Evolutionary conservation across 1,140 invertebrate genomes (phyloP).

Genomic region (Andricus grossulariae): DNA sequence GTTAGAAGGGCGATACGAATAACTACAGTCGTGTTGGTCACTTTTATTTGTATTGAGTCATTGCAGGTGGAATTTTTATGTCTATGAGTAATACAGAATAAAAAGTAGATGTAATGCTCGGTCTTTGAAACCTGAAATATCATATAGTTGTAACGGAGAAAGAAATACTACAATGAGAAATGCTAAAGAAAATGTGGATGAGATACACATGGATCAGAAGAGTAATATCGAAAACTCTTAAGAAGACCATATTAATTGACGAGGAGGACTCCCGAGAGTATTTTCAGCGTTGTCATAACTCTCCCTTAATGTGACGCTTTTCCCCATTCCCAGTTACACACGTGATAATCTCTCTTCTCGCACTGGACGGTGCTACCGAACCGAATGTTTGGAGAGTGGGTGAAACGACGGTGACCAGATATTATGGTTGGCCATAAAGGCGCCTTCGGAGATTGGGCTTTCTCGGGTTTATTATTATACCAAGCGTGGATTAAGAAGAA

Average conservation of each 20-base stretch:
- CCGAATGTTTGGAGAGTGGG: slow-evolving; percentile 51
- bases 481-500: slow-evolving; percentile 68
- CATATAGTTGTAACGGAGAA: neutral
- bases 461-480: slow-evolving; percentile 66
- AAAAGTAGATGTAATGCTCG: too few relatives aligned
- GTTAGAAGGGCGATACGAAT: neutral
- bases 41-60: neutral
- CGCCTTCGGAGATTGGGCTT: slow-evolving; percentile 67
- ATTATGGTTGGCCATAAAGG: slow-evolving; percentile 70
- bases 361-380: slow-evolving; percentile 54
- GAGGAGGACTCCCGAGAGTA: slow-evolving; percentile 58
- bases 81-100: neutral
- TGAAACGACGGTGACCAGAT: slow-evolving; percentile 60
- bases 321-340: slow-evolving; percentile 49
- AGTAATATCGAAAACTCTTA: slow-evolving; percentile 36
- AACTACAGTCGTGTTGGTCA: neutral
- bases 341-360: slow-evolving; percentile 66
- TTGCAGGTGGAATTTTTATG: neutral
- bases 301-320: slow-evolving; percentile 71
- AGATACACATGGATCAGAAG: slow-evolving; percentile 9
- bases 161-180: neutral
- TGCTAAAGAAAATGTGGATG: neutral
- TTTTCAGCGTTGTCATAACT: slow-evolving; percentile 66
- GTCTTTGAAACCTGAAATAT: neutral
- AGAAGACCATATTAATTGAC: slow-evolving; percentile 70